Conservation (phyloP, 2,888 invertebrate genomes). For the Alsophila aescularia region DNA sequence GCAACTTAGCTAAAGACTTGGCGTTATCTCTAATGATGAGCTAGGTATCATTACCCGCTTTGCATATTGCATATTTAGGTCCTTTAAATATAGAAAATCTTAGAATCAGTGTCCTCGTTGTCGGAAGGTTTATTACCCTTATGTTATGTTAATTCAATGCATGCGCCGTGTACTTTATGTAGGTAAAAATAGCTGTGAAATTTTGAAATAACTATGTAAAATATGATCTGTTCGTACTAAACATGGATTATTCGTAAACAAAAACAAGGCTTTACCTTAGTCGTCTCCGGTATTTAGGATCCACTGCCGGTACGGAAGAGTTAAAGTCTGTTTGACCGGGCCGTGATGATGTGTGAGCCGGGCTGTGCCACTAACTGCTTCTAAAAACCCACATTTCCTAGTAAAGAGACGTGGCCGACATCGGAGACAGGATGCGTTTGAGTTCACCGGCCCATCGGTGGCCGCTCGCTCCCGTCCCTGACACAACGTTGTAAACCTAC, state of each 20-base stretch:
- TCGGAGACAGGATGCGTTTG: slow-evolving; percentile 75
- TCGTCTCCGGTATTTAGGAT: slow-evolving; percentile 48
- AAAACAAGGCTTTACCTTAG: slow-evolving; percentile 47
- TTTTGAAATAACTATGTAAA: slow-evolving; percentile 57
- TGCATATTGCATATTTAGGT: slow-evolving; percentile 49
- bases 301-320: slow-evolving; percentile 51
- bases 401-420: slow-evolving; percentile 71
- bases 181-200: slow-evolving; percentile 55
- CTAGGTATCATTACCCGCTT: slow-evolving; percentile 34
- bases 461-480: slow-evolving; percentile 57
- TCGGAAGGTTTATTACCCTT: slow-evolving; percentile 69
- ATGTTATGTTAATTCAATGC: slow-evolving; percentile 69
- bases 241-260: slow-evolving; percentile 43
- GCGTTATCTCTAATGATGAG: slow-evolving; percentile 39
- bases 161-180: slow-evolving; percentile 54
- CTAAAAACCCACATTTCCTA: slow-evolving; percentile 80
- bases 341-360: slow-evolving; percentile 63
- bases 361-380: slow-evolving; percentile 72
- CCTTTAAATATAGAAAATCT: slow-evolving; percentile 48
- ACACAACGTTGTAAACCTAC: slow-evolving; percentile 63
- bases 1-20: slow-evolving; percentile 40
- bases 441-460: slow-evolving; percentile 59
- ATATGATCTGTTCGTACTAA: slow-evolving; percentile 42
- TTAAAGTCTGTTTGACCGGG: slow-evolving; percentile 67
- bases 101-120: slow-evolving; percentile 63